Evolutionary conservation across 2,888 invertebrate genomes (phyloP), one percentile per base, ranked within the genome.

Genomic region (Ophioninae sp.): DNA sequence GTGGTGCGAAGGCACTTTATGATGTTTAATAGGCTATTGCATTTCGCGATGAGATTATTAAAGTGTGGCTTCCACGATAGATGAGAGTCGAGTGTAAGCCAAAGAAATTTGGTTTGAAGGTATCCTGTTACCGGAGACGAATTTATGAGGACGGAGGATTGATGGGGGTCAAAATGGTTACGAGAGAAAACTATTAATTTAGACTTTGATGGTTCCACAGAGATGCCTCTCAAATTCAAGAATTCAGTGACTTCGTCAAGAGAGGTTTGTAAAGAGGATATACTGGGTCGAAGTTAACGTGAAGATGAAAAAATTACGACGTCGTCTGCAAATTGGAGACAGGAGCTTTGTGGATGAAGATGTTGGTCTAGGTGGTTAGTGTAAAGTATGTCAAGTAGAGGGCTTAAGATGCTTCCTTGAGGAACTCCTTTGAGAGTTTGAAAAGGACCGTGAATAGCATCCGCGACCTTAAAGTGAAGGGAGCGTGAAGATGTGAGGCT

Each of bases 271-370:
- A 78, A 8, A 6, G 63, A 78, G 0, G 37, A 20, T 0, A 63
- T 10, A 2, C 37, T n/a, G 61, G 22, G 6, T 23, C 13, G 2
- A 64, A n/a, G 6, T 37, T 17, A 1, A 61, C 61, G 8, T 2
- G 30, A 30, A 30, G 58, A 51, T 0, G 69, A 69, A 20, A 39
- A 61, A 10, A 83, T 68, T 0, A 10, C 83, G 0, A 78, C 17
- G 9, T 81, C 84, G n/a, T 81, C 84, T 0, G 79, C 84, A 56
- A 84, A 84, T 23, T 81, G 67, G 1, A 78, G 72, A n/a, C 72
- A 74, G 20, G 59, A 37, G 30, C 77, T 68, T 2, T 9, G 6
- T 0, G 39, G 23, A 30, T 80, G 68, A 2, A 77, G 41, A 2
- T 71, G 63, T 7, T 10, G 6, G 2, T 78, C 63, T 1, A 78